Evolutionary conservation across 2,113 vertebrate species (phyloP).

Genomic region (Oceanodroma tethys): DNA sequence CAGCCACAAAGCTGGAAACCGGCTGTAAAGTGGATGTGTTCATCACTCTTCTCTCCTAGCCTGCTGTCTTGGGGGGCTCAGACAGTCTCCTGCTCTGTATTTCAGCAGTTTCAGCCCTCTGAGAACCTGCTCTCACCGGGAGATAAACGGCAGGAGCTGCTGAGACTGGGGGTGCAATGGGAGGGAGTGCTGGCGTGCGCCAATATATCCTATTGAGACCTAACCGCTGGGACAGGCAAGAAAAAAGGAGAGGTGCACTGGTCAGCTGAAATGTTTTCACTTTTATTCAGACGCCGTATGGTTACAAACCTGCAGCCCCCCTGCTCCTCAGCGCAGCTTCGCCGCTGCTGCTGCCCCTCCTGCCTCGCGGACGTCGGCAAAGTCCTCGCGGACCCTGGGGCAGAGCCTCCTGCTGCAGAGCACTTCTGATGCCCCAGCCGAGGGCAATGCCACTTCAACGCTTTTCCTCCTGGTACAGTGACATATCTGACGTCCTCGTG

Average conservation of each 20-base stretch:
- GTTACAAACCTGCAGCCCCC: not conserved
- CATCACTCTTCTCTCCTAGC: not conserved
- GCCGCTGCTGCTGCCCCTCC: not conserved
- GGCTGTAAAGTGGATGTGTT: not conserved
- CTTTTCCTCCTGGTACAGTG: not conserved
- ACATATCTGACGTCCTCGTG: fast-evolving
- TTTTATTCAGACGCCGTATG: not conserved
- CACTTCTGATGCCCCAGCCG: not conserved
- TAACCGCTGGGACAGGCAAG: not conserved
- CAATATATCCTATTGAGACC: not conserved
- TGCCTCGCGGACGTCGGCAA: fast-evolving
- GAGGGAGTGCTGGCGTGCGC: not conserved
- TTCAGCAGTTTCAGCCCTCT: not conserved
- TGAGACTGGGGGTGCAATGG: not conserved
- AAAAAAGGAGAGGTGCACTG: not conserved
- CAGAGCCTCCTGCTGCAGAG: not conserved
- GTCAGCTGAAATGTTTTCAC: not conserved
- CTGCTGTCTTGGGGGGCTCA: not conserved
- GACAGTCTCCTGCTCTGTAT: not conserved
- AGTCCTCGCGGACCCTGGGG: no score
- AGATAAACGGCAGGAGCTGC: not conserved
- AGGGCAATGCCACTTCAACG: not conserved
- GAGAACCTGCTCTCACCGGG: not conserved
- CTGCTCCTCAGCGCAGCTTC: not conserved
- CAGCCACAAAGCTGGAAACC: not conserved